A percentile compares a stretch with the other conserved stretches of the same genome.
These are phyloP conservation scores for Eumerus sabulonum DNA, from an alignment of 2,888 invertebrate genomes.

Conservation along the genomic window DNA sequence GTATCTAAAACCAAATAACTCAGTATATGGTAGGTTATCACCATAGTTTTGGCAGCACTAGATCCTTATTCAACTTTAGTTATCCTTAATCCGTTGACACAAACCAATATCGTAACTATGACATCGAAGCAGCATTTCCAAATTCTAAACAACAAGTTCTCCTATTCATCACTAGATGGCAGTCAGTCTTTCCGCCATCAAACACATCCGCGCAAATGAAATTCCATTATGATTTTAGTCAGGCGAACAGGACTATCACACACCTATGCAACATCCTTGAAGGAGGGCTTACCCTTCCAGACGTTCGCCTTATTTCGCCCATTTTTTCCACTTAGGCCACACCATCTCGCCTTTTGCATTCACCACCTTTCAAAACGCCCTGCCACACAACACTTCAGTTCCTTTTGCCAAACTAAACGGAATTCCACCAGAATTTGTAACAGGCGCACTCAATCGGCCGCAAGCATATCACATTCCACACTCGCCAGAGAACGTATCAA, in stretches of 20 bases:
- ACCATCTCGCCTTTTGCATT: slow-evolving; percentile 15
- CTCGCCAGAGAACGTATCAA: background rate
- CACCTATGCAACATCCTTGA: background rate
- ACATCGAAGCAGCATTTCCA: no score
- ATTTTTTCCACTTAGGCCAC: slow-evolving; percentile 20
- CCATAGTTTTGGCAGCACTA: no score
- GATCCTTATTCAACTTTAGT: no score
- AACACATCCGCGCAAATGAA: slow-evolving; percentile 15
- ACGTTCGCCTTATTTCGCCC: slow-evolving; percentile 22
- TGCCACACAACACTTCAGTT: slow-evolving; percentile 17
- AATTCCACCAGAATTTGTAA: slow-evolving; percentile 77
- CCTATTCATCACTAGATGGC: background rate
- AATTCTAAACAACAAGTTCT: no score
- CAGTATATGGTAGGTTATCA: no score
- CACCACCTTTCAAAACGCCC: slow-evolving; percentile 35
- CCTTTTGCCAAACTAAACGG: slow-evolving; percentile 74
- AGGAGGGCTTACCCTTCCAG: slow-evolving; percentile 40
- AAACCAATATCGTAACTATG: no score
- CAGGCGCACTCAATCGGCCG: slow-evolving; percentile 73
- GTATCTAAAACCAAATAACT: no score
- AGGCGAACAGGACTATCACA: slow-evolving; percentile 32
- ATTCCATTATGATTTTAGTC: slow-evolving; percentile 39
- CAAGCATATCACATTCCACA: slow-evolving; percentile 68
- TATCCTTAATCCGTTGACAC: no score
- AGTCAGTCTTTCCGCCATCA: background rate